phyloP scores from a whole-genome alignment of 2,888 invertebrate genomes.

The Torymus aiolomorphi region DNA sequence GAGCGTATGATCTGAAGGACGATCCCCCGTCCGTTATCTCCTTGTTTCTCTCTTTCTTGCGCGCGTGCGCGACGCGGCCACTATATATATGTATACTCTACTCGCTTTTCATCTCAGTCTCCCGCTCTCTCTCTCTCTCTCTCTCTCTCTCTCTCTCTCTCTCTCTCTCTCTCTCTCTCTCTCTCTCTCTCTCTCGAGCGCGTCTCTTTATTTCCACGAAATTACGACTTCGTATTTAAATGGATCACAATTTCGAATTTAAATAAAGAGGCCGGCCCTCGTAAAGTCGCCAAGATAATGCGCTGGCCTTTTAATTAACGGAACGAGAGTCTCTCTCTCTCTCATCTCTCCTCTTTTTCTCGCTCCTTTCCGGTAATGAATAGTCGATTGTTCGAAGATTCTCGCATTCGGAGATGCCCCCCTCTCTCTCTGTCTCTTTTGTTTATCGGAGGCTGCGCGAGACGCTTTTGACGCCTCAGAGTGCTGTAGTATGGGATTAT shows the following conservation, averaged over 20 bases:
- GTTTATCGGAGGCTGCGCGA: not conserved
- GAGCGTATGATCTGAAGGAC: conserved; percentile 54
- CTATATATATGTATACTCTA: not conserved
- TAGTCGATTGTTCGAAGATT: conserved; percentile 25
- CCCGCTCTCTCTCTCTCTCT: no score
- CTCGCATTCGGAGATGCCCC: not conserved
- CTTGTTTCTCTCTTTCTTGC: conserved; percentile 11
- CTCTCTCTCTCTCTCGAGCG: no score
- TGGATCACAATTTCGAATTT: conserved; percentile 42
- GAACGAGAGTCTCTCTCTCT: not conserved
- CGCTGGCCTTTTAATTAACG: conserved; percentile 46
- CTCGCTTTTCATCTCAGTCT: conserved; percentile 28
- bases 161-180: no score
- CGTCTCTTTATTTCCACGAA: conserved; percentile 34
- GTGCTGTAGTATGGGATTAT: no score
- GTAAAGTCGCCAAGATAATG: conserved; percentile 49
- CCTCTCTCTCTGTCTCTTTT: no score
- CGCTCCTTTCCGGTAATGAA: not conserved
- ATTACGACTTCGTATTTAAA: conserved; percentile 50
- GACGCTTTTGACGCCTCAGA: conserved; percentile 1
- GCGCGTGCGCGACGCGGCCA: not conserved
- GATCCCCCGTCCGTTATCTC: conserved; percentile 47
- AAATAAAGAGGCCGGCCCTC: conserved; percentile 45
- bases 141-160: no score
- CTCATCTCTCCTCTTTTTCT: not conserved